Evolutionary conservation across 2,797 vertebrate genomes (phyloP).

Genomic region (Scolopax rusticola): DNA sequence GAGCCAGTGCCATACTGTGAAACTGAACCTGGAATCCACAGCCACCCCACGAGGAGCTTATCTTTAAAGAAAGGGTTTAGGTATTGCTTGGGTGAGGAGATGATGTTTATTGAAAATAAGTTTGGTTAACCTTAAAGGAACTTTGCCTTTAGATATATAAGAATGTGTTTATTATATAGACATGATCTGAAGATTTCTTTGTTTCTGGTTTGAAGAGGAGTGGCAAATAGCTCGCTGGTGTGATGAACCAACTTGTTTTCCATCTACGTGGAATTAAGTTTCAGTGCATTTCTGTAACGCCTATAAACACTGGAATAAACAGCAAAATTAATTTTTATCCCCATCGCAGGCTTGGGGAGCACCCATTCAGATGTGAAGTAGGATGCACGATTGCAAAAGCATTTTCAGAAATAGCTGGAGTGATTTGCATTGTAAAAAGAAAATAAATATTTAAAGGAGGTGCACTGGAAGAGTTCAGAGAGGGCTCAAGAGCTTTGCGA

Average conservation of each 20-base stretch:
- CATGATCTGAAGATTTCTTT: slow-evolving; percentile 18
- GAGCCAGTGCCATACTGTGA: neutral
- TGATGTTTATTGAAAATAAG: slow-evolving; percentile 1
- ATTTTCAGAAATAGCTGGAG: neutral
- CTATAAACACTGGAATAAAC: neutral
- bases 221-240: neutral
- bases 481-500: neutral
- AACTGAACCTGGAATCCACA: neutral
- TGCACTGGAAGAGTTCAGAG: neutral
- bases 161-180: neutral
- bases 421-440: neutral
- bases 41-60: accelerated
- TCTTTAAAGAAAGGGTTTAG: neutral
- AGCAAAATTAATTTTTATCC: neutral
- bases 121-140: neutral
- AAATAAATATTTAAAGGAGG: neutral
- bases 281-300: neutral
- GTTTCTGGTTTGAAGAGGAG: slow-evolving; percentile 57
- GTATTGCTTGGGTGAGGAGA: neutral
- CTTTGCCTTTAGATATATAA: neutral
- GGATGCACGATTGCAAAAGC: neutral
- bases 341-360: neutral
- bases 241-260: neutral
- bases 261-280: neutral
- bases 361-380: neutral